Conservation (phyloP, 2,113 vertebrate genomes). For the Oryzias javanicus region DNA sequence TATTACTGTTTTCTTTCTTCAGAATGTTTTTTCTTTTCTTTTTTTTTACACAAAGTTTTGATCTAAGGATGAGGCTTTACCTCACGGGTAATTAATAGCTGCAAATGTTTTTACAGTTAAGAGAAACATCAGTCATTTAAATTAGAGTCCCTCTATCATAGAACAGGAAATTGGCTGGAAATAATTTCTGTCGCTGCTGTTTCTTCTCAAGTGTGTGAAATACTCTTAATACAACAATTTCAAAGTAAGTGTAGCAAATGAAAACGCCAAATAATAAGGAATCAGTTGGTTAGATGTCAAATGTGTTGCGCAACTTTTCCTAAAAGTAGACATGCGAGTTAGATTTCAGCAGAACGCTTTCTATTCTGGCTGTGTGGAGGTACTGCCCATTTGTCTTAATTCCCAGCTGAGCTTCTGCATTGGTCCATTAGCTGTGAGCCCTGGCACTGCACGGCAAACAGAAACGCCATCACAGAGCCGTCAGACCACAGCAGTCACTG, state of each 20-base stretch:
- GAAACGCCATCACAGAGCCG: conserved; percentile 19
- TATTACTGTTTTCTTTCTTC: background rate
- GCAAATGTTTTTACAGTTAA: background rate
- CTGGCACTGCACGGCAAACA: conserved; percentile 19
- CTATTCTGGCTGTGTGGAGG: conserved; percentile 18
- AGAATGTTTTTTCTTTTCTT: background rate
- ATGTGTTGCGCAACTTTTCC: too few species aligned
- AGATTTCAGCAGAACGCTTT: background rate
- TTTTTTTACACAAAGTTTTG: background rate
- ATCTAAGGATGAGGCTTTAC: background rate
- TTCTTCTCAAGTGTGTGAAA: too few species aligned
- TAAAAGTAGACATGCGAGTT: background rate
- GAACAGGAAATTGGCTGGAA: background rate
- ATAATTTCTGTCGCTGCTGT: background rate
- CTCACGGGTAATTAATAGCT: background rate
- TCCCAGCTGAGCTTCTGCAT: conserved; percentile 43
- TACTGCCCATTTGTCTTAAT: conserved; percentile 30
- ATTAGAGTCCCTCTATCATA: background rate
- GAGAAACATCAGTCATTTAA: conserved; percentile 2
- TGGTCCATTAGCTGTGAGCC: conserved; percentile 52
- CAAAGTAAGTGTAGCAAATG: too few species aligned
- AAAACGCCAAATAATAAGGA: too few species aligned
- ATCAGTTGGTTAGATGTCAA: too few species aligned
- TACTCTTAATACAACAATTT: too few species aligned
- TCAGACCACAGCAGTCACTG: conserved; percentile 8